phyloP scores from a whole-genome alignment of 2,888 invertebrate genomes.

The Protodeltote pygarga region DNA sequence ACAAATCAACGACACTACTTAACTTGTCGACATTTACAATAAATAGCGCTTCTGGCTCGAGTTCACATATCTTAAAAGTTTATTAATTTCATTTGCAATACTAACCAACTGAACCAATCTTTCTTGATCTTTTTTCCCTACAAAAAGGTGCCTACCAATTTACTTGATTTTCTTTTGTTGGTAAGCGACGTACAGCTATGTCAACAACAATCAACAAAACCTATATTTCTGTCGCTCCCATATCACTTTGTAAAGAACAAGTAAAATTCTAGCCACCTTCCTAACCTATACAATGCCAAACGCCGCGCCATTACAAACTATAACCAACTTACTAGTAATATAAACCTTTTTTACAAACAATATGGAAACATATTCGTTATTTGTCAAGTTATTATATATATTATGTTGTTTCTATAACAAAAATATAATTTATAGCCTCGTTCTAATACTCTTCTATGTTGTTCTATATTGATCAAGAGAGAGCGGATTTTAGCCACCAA shows the following conservation, averaged over 20 bases:
- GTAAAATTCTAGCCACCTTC: too few species aligned
- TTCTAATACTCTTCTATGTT: conserved; percentile 31
- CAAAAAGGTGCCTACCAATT: too few species aligned
- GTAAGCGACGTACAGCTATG: too few species aligned
- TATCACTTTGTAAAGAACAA: too few species aligned
- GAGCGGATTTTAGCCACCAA: conserved; percentile 23
- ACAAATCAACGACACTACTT: conserved; percentile 41
- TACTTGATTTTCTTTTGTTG: too few species aligned
- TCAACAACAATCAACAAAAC: too few species aligned
- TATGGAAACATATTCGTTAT: conserved; percentile 45
- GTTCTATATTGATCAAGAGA: conserved; percentile 40
- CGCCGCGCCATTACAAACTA: conserved; percentile 8
- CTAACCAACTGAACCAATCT: too few species aligned
- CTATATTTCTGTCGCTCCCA: too few species aligned
- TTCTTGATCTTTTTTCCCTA: too few species aligned
- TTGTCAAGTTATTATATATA: conserved; percentile 28
- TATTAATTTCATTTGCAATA: conserved; percentile 12
- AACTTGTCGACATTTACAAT: conserved; percentile 29
- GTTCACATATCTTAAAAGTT: conserved; percentile 31
- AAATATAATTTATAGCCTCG: conserved; percentile 49
- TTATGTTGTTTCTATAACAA: conserved; percentile 29
- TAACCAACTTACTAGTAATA: conserved; percentile 24
- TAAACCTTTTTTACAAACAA: conserved; percentile 33
- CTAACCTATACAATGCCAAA: conserved; percentile 25
- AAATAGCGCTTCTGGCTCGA: conserved; percentile 51